phyloP scores from a whole-genome alignment of 1,140 invertebrate genomes.

The Diuraphis noxia region DNA sequence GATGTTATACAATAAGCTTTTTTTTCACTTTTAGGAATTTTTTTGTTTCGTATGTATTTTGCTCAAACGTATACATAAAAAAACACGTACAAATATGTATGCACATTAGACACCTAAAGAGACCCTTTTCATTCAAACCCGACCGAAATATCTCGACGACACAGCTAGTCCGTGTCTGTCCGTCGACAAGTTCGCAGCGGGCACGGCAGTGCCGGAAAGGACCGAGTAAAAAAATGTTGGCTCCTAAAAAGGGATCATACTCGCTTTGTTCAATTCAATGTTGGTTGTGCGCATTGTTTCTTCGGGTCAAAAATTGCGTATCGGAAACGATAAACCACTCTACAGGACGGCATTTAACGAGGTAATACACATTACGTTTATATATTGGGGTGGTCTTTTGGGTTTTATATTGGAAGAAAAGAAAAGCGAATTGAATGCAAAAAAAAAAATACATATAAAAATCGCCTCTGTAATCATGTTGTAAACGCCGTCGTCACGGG shows the following conservation, averaged over 20 bases:
- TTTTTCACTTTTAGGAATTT: conserved; percentile 23
- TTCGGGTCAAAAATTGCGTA: conserved; percentile 28
- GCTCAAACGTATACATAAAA: background rate
- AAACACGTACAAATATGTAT: background rate
- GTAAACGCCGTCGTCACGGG: conserved; percentile 38
- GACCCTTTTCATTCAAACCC: conserved; percentile 35
- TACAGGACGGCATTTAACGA: conserved; percentile 41
- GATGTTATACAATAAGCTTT: background rate
- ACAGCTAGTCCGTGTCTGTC: conserved; percentile 34
- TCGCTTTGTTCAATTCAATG: background rate
- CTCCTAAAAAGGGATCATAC: background rate
- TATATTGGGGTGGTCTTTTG: conserved; percentile 44
- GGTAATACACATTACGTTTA: conserved; percentile 25
- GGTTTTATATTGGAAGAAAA: conserved; percentile 1
- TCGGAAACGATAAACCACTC: conserved; percentile 37
- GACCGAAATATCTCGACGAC: background rate
- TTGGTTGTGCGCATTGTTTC: conserved; percentile 13
- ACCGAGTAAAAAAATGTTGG: conserved; percentile 5
- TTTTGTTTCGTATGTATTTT: conserved; percentile 9
- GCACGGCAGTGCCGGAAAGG: conserved; percentile 23
- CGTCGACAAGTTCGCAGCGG: conserved; percentile 47
- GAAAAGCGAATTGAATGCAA: background rate
- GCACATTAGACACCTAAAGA: background rate
- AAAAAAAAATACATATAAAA: background rate
- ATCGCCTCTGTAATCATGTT: conserved; percentile 34